These are phyloP conservation scores for Sarcophaga caerulescens DNA, from an alignment of 2,888 invertebrate genomes.

Conservation along the genomic window DNA sequence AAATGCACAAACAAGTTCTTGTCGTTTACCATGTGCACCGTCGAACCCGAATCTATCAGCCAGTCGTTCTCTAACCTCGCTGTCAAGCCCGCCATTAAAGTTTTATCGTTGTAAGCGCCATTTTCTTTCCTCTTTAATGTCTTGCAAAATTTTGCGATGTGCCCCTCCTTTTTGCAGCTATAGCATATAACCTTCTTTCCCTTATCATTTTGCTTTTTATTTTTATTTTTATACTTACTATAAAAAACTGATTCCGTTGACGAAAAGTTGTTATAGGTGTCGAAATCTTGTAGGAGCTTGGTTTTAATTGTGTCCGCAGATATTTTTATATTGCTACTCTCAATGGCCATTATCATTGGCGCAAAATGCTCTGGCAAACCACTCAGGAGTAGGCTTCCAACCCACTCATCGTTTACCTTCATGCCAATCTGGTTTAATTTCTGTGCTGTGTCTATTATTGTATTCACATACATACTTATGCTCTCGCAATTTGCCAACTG, in stretches of 20 bases:
- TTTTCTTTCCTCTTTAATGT: background rate
- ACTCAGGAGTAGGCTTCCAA: conserved; percentile 27
- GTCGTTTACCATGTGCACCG: conserved; percentile 31
- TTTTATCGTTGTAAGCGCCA: background rate
- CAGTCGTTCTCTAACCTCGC: conserved; percentile 19
- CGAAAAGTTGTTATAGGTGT: conserved; percentile 25
- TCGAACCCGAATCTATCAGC: conserved; percentile 43
- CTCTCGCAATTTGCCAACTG: conserved; percentile 34
- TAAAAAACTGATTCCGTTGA: conserved; percentile 27
- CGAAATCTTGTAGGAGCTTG: conserved; percentile 33
- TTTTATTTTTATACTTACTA: conserved; percentile 4
- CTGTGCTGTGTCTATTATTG: conserved; percentile 43
- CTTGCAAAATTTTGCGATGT: conserved; percentile 32
- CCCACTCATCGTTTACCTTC: conserved; percentile 55
- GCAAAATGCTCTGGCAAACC: conserved; percentile 48
- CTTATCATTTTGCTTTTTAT: background rate
- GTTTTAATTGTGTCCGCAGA: conserved; percentile 31
- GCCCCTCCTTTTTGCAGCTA: conserved; percentile 30
- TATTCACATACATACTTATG: conserved; percentile 46
- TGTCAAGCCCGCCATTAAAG: conserved; percentile 21
- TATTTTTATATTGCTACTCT: conserved; percentile 42
- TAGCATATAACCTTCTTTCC: conserved; percentile 26
- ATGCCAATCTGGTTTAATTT: conserved; percentile 58
- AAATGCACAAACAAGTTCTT: conserved; percentile 29
- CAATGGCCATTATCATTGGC: conserved; percentile 52